These are phyloP conservation scores for Eleginops maclovinus DNA, from an alignment of 2,113 vertebrate genomes.

Conservation along the genomic window DNA sequence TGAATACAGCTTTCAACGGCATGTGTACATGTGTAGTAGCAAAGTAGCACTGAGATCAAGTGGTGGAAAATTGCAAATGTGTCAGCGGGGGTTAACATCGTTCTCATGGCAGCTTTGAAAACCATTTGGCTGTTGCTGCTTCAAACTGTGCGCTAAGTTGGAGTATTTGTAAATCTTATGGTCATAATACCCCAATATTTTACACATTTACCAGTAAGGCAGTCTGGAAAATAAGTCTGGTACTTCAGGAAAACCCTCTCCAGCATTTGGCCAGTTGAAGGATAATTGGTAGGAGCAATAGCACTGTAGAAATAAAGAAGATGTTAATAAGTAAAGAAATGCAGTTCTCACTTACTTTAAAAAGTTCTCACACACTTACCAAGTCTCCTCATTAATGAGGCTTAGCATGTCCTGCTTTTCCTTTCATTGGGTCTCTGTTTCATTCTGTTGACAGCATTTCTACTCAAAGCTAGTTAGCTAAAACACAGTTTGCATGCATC, in stretches of 20 bases:
- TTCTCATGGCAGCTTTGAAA: not conserved
- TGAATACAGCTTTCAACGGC: slow-evolving; percentile 48
- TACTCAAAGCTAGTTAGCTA: not conserved
- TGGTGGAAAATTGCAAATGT: not conserved
- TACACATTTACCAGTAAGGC: not conserved
- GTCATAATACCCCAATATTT: slow-evolving; percentile 5
- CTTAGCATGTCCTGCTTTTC: not conserved
- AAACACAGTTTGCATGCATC: not conserved
- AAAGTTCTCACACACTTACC: not conserved
- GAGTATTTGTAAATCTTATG: not conserved
- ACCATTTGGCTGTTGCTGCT: not conserved
- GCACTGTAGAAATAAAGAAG: not conserved
- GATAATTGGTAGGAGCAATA: not conserved
- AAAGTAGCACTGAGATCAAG: slow-evolving; percentile 35
- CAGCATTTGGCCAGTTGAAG: not conserved
- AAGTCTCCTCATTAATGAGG: not conserved
- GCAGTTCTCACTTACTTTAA: slow-evolving; percentile 1
- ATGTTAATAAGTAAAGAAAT: not conserved
- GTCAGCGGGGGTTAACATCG: slow-evolving; percentile 16
- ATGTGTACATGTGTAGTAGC: slow-evolving; percentile 32
- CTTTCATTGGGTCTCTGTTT: not conserved
- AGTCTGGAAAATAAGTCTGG: not conserved
- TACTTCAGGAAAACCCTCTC: too few relatives aligned
- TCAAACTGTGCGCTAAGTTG: not conserved
- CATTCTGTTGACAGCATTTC: not conserved